Evolutionary conservation across 2,888 invertebrate species (phyloP).

Genomic region (Lamproptera curius): DNA sequence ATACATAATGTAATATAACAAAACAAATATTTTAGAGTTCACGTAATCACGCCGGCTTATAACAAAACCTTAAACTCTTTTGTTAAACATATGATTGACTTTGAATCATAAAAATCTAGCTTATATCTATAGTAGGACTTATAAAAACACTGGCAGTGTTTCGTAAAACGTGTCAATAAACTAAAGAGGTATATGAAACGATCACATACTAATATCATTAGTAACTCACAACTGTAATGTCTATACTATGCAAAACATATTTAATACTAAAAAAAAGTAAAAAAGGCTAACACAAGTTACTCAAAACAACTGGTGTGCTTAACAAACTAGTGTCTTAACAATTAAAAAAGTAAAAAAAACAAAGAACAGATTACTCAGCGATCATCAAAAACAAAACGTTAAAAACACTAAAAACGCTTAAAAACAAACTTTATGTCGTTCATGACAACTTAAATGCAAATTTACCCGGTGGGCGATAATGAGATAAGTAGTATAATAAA

Average conservation of each 20-base stretch:
- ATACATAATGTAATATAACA: neutral
- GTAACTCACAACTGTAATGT: neutral
- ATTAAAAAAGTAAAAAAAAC: neutral
- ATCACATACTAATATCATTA: conserved; percentile 12
- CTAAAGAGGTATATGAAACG: conserved; percentile 2
- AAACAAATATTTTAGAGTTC: neutral
- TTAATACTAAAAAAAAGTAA: too few relatives aligned
- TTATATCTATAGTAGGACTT: neutral
- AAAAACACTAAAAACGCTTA: neutral
- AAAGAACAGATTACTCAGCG: neutral
- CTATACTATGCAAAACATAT: too few relatives aligned
- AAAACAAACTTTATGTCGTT: neutral
- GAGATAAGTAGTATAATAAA: neutral
- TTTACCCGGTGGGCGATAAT: conserved; percentile 11
- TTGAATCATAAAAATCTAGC: neutral
- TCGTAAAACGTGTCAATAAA: too few relatives aligned
- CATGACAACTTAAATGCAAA: neutral
- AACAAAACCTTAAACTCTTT: too few relatives aligned
- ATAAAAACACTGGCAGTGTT: neutral
- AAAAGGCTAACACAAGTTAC: too few relatives aligned
- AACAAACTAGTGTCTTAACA: neutral
- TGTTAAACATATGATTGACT: too few relatives aligned
- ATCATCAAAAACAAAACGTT: neutral
- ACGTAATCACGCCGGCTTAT: neutral
- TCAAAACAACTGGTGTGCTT: neutral